A percentile compares a stretch with the other conserved stretches of the same genome.
Conservation (phyloP, 2,797 vertebrate species). For the Platyrinchus mystaceus region DNA sequence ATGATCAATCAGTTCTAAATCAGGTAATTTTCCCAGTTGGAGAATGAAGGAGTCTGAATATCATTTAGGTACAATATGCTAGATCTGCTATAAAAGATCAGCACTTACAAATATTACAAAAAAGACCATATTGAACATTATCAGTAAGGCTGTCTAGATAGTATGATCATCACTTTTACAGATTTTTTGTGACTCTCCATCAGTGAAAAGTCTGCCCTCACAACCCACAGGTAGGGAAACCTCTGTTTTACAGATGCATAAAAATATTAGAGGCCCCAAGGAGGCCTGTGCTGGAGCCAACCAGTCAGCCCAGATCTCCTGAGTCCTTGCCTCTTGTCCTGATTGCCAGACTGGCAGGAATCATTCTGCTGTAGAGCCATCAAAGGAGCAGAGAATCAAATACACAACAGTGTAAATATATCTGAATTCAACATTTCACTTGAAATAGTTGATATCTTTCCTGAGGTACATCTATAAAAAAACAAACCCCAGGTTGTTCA, state of each 20-base stretch:
- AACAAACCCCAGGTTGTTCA: not conserved
- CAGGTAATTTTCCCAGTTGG: not conserved
- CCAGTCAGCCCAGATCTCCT: not conserved
- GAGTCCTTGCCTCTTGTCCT: not conserved
- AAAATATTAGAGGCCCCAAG: not conserved
- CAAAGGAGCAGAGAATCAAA: not conserved
- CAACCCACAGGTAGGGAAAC: not conserved
- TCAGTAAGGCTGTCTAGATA: not conserved
- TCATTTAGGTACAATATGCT: not conserved
- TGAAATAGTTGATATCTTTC: not conserved
- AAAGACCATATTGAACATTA: not conserved
- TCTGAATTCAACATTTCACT: not conserved
- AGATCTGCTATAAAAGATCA: not conserved
- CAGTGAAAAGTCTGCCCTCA: not conserved
- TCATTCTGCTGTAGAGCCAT: not conserved
- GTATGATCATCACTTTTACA: not conserved
- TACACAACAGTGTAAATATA: not conserved
- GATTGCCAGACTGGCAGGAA: not conserved
- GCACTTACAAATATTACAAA: not conserved
- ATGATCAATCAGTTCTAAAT: not conserved
- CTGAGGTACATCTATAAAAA: not conserved
- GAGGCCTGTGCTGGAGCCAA: not conserved
- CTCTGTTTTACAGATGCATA: not conserved
- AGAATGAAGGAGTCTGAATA: not conserved
- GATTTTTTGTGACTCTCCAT: not conserved